Base-by-base conservation (phyloP, 2,888 invertebrate genomes). In the Acanthosepion pharaonis region DNA sequence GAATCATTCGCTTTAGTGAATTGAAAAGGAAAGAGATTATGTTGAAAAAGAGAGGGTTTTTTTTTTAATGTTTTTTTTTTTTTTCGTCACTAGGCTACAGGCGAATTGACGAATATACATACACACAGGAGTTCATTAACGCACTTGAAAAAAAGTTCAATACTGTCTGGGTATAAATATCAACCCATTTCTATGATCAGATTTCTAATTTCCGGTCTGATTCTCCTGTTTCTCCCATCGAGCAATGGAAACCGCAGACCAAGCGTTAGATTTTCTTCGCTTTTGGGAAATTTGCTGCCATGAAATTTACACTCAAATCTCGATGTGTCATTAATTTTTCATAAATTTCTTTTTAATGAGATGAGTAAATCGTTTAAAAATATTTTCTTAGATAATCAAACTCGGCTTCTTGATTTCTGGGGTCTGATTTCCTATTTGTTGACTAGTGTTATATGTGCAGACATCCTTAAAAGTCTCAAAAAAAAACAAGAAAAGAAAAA, bases 361-460 rank as follows among this genome's bases (percentile, higher is more conserved):
- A 78, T 78, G 78, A 78, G 78, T 78, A 78, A 78, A 78, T 78
- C 78, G 78, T 78, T 78, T 78, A 78, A 78, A 78, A 78, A 78
- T 78, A 78, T 78, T 78, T 78, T 78, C 78, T 78, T n/a, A 33
- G 78, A 78, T 78, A 78, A 78, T 78, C 78, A 78, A 78, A 78
- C 78, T n/a, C 78, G n/a, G 8, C 33, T 78, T 78, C 78, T 78
- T 78, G 78, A 78, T 78, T 78, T 78, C n/a, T n/a, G 15, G 78
- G 78, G n/a, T 78, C n/a, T 3, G 15, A 18, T 78, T 78, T n/a
- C 78, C n/a, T 2, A 78, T 15, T 78, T n/a, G 78, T 78, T 78
- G 78, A 15, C 15, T 33, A n/a, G 78, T 33, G n/a, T n/a, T 15
- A 78, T 78, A 33, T 78, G 11, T 33, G n/a, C 78, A 78, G 78